Evolutionary conservation across 2,797 vertebrate genomes (phyloP).

Genomic region (Channallabes apus): DNA sequence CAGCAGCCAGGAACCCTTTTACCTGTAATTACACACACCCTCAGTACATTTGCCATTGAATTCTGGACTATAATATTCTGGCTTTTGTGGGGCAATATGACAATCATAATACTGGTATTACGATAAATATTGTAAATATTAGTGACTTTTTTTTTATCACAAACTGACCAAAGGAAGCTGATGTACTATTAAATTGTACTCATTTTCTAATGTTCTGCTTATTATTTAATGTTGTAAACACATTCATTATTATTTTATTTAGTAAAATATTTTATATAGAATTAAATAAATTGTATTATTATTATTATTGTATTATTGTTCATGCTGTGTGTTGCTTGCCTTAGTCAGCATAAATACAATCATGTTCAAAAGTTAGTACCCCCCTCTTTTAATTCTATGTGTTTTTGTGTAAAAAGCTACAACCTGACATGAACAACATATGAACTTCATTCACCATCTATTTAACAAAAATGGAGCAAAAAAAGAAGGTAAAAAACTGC

Average conservation of each 20-base stretch:
- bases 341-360: too few relatives aligned
- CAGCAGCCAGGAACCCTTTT: background rate
- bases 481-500: too few relatives aligned
- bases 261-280: background rate
- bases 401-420: too few relatives aligned
- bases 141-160: background rate
- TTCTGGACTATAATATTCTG: background rate
- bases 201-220: background rate
- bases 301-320: background rate
- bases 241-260: background rate
- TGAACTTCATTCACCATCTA: too few relatives aligned
- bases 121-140: background rate
- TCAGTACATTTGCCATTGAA: background rate
- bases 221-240: background rate
- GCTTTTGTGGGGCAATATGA: background rate
- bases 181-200: background rate
- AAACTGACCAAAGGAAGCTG: background rate
- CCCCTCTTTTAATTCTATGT: too few relatives aligned
- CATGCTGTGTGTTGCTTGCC: too few relatives aligned
- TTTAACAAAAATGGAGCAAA: too few relatives aligned
- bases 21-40: background rate
- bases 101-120: background rate
- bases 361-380: too few relatives aligned
- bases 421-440: too few relatives aligned
- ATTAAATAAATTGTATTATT: background rate